These are phyloP conservation scores for Sarotherodon lohbergeri DNA, from an alignment of 2,113 vertebrate species.

Conservation along the genomic window DNA sequence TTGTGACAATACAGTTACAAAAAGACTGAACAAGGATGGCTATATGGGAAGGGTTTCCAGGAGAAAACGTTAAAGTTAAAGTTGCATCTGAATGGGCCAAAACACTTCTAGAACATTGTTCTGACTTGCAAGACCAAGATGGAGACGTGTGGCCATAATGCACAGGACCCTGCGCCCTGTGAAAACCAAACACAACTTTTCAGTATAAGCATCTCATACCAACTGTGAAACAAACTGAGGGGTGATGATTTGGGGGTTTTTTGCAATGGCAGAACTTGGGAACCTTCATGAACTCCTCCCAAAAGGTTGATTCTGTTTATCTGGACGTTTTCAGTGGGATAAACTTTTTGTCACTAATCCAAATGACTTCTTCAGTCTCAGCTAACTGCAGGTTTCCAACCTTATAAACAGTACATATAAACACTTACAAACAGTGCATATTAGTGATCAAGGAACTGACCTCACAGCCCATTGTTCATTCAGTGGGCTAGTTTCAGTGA, in stretches of 20 bases:
- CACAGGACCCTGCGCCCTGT: neutral
- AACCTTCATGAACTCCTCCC: neutral
- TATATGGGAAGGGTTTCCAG: fast-evolving
- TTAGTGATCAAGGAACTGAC: neutral
- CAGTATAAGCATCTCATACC: neutral
- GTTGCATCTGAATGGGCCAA: neutral
- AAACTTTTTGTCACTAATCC: neutral
- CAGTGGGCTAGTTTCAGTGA: neutral
- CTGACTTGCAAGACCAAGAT: neutral
- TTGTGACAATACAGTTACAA: neutral
- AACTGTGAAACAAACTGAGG: neutral
- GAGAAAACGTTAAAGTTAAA: neutral
- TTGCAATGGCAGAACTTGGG: neutral
- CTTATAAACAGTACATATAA: neutral
- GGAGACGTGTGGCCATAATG: neutral
- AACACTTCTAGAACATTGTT: neutral
- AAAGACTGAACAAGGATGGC: neutral
- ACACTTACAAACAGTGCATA: neutral
- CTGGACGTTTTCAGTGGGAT: neutral
- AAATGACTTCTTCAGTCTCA: neutral
- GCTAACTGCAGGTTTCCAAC: neutral
- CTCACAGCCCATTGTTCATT: neutral
- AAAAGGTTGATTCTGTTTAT: neutral
- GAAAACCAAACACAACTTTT: neutral
- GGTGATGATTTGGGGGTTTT: neutral